phyloP scores from a whole-genome alignment of 2,113 vertebrate genomes.

The Chitala chitala region DNA sequence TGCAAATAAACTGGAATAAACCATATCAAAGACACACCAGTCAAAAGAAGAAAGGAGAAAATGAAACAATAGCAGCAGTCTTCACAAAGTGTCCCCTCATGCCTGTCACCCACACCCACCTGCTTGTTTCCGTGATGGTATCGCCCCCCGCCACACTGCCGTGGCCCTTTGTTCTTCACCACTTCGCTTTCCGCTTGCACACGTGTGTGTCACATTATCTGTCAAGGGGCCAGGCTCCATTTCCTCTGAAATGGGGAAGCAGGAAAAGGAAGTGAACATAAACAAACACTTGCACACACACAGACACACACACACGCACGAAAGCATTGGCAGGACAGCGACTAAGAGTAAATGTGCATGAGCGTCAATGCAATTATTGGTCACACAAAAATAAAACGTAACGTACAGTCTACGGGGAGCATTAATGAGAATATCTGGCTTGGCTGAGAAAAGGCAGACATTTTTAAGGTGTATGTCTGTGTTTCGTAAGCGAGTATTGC shows the following conservation, averaged over 20 bases:
- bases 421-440: no score
- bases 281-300: conserved; percentile 47
- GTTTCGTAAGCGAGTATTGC: no score
- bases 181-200: conserved; percentile 64
- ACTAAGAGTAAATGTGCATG: conserved; percentile 48
- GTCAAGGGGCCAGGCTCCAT: conserved; percentile 64
- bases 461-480: no score
- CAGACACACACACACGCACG: not conserved
- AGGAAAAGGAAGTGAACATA: conserved; percentile 68
- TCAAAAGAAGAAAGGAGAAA: not conserved
- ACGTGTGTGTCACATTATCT: conserved; percentile 78
- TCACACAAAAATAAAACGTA: not conserved
- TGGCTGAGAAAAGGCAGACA: no score
- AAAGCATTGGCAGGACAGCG: conserved; percentile 2
- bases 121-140: conserved; percentile 63
- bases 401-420: not conserved
- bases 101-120: conserved; percentile 59
- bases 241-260: conserved; percentile 53
- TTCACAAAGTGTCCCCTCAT: conserved; percentile 46
- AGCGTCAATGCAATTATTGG: not conserved
- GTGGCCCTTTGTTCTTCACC: conserved; percentile 66
- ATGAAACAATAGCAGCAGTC: conserved; percentile 15
- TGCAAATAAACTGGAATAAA: no score
- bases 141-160: conserved; percentile 48
- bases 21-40: no score